These are phyloP conservation scores for Megathymus violae DNA, from an alignment of 1,140 invertebrate genomes.

Conservation along the genomic window DNA sequence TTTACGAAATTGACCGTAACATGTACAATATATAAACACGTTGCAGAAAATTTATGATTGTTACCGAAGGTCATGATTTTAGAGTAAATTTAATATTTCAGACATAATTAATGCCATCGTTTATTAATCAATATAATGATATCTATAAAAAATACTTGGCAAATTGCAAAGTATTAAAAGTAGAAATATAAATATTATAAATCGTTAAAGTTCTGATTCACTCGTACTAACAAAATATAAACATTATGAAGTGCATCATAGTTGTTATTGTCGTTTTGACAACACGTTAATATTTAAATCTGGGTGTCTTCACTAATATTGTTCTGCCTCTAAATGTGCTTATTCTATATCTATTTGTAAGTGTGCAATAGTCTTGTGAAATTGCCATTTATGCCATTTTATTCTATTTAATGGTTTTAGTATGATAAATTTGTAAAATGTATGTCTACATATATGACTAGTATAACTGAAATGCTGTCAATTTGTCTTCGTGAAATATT, in stretches of 20 bases:
- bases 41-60: conserved; percentile 1
- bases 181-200: background rate
- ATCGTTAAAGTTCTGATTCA: background rate
- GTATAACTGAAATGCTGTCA: conserved; percentile 73
- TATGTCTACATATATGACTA: conserved; percentile 62
- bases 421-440: conserved; percentile 32
- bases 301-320: conserved; percentile 39
- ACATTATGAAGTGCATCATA: conserved; percentile 14
- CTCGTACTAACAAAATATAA: background rate
- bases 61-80: background rate
- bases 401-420: conserved; percentile 29
- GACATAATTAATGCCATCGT: too few relatives aligned
- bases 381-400: conserved; percentile 33
- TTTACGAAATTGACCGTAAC: background rate
- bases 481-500: conserved; percentile 72
- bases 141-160: background rate
- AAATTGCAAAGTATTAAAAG: background rate
- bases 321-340: conserved; percentile 45
- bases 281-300: conserved; percentile 38
- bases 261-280: conserved; percentile 38
- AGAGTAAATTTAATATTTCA: background rate
- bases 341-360: conserved; percentile 32
- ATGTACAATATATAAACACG: background rate
- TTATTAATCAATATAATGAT: conserved; percentile 1
- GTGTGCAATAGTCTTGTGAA: conserved; percentile 35